A percentile compares a stretch with the other conserved stretches of the same genome.
Evolutionary conservation across 2,888 invertebrate genomes (phyloP).

Genomic region (Tinea semifulvella): DNA sequence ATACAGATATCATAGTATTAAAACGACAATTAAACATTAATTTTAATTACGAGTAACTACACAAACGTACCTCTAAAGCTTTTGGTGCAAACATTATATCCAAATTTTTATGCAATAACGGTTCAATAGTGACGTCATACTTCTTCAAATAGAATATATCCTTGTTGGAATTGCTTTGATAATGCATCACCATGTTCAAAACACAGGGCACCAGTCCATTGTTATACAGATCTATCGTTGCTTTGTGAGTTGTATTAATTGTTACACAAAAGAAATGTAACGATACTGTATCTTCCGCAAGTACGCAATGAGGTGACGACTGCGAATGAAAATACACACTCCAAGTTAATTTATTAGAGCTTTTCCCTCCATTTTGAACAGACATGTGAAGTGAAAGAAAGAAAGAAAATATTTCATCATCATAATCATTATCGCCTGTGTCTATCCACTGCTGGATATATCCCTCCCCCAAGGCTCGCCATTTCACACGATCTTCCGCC

Average conservation of each 20-base stretch:
- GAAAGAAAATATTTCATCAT: too few species aligned
- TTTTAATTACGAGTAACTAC: too few species aligned
- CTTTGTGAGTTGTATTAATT: constrained; percentile 39
- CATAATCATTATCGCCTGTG: too few species aligned
- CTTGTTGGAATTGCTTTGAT: constrained; percentile 38
- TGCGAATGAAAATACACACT: constrained; percentile 33
- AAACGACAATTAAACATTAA: too few species aligned
- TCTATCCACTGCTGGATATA: too few species aligned
- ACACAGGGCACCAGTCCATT: constrained; percentile 52
- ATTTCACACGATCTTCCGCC: too few species aligned
- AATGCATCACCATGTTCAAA: constrained; percentile 43
- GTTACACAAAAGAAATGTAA: constrained; percentile 51
- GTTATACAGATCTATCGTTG: constrained; percentile 47
- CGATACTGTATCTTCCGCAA: constrained; percentile 50
- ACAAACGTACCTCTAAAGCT: constrained; percentile 45
- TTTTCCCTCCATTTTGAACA: too few species aligned
- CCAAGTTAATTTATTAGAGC: too few species aligned
- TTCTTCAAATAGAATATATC: constrained; percentile 50
- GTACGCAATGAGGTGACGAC: constrained; percentile 54
- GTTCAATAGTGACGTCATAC: constrained; percentile 49
- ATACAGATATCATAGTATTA: too few species aligned
- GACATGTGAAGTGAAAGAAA: too few species aligned
- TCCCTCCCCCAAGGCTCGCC: too few species aligned
- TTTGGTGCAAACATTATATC: constrained; percentile 50
- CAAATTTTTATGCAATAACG: constrained; percentile 45